Base-by-base conservation (phyloP, 2,888 invertebrate genomes). In the Biston betularia region DNA sequence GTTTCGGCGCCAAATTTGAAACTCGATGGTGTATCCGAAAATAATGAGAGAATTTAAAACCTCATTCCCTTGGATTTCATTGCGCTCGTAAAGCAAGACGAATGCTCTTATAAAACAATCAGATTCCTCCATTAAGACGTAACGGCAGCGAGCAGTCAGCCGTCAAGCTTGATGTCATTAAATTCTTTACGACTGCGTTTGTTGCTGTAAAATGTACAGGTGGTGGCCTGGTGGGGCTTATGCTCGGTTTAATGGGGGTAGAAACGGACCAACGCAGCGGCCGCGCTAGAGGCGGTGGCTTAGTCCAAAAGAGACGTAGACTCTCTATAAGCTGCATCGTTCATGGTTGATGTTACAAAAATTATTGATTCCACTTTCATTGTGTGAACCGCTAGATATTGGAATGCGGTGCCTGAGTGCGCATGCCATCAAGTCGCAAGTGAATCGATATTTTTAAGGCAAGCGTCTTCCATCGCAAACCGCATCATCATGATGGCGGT, bases 21-120 rank as follows among this genome's bases (percentile, higher is more conserved):
- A 49, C 62, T 59, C 53, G 24, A 52, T 64, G 45, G 63, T 68
- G 69, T 58, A 66, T 71, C 68, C 65, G 44, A 63, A 65, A 69
- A 71, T 67, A 73, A 75, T 70, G 66, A 64, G 48, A 33, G 63
- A 65, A 65, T 69, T 70, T 69, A 54, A 69, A 63, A 64, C 12
- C 63, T 67, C 68, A 69, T 67, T 65, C 64, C 48, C 35, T 33
- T 52, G 55, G 68, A 71, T 71, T 72, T 73, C 69, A 75, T 68
- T 68, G 60, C 66, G 53, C 61, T 68, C 73, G 74, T 75, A 75
- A 75, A 75, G 74, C 57, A 71, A 73, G 73, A 74, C 66, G 58
- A 65, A 75, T 70, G 64, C 65, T 62, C 68, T 70, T 73, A 66
- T 70, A 71, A 70, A 75, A 71, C 74, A 73, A 73, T 74, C 70